phyloP scores from a whole-genome alignment of 2,797 vertebrate species.

The Helicolenus hilgendorfi region DNA sequence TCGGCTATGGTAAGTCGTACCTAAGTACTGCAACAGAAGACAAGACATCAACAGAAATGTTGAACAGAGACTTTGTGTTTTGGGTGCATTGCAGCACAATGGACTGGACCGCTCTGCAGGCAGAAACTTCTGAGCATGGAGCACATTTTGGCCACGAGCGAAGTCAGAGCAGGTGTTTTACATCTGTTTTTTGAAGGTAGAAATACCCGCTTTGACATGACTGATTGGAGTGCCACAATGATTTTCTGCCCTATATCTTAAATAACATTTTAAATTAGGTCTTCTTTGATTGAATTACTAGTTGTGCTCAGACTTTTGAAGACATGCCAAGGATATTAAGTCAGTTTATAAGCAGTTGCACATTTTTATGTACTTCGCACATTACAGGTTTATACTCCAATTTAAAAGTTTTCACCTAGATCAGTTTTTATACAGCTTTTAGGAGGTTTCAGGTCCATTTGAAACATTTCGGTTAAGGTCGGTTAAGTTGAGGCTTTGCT shows the following conservation, averaged over 20 bases:
- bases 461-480: neutral
- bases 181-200: conserved; percentile 27
- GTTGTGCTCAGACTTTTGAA: neutral
- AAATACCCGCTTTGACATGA: neutral
- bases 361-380: neutral
- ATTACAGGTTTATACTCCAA: neutral
- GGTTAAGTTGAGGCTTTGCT: conserved; percentile 1
- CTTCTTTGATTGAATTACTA: neutral
- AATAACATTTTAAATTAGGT: neutral
- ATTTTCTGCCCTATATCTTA: conserved; percentile 27
- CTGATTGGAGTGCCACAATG: conserved; percentile 25
- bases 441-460: neutral
- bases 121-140: neutral
- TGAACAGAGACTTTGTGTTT: neutral
- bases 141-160: neutral
- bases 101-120: neutral
- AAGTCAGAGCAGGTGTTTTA: conserved; percentile 41
- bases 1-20: no score
- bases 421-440: neutral
- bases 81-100: neutral
- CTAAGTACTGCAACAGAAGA: no score
- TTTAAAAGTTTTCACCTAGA: neutral
- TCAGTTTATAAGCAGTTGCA: neutral
- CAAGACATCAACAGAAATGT: neutral
- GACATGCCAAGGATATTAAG: neutral